phyloP scores from a whole-genome alignment of 2,113 vertebrate species.

The Ameiurus melas region DNA sequence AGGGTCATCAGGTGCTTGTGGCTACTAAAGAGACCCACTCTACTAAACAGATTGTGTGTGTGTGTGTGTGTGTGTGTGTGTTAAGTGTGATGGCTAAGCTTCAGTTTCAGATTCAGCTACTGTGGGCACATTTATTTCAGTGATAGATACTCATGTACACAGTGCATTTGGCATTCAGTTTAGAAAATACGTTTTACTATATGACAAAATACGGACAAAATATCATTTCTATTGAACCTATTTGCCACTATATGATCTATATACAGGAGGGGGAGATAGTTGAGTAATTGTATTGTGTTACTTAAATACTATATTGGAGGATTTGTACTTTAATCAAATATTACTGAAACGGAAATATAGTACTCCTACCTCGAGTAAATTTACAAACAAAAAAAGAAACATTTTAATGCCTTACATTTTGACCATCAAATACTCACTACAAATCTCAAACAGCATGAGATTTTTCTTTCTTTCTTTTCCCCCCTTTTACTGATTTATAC shows the following conservation, averaged over 20 bases:
- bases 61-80: background rate
- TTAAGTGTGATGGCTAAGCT: background rate
- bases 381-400: background rate
- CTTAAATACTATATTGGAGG: no score
- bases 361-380: background rate
- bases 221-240: background rate
- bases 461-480: background rate
- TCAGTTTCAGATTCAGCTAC: background rate
- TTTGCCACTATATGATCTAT: background rate
- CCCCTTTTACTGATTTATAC: background rate
- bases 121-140: background rate
- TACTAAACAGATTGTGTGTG: no score
- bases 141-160: no score
- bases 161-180: background rate
- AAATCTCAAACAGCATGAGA: background rate
- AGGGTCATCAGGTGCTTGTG: background rate
- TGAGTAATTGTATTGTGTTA: background rate
- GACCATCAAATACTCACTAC: background rate
- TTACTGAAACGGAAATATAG: no score
- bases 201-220: background rate
- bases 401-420: background rate
- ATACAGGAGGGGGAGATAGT: background rate
- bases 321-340: no score
- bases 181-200: background rate
- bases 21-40: background rate